A percentile compares a stretch with the other conserved stretches of the same genome.
Evolutionary conservation across 2,113 vertebrate species (phyloP).

Genomic region (Anolis sagrei): DNA sequence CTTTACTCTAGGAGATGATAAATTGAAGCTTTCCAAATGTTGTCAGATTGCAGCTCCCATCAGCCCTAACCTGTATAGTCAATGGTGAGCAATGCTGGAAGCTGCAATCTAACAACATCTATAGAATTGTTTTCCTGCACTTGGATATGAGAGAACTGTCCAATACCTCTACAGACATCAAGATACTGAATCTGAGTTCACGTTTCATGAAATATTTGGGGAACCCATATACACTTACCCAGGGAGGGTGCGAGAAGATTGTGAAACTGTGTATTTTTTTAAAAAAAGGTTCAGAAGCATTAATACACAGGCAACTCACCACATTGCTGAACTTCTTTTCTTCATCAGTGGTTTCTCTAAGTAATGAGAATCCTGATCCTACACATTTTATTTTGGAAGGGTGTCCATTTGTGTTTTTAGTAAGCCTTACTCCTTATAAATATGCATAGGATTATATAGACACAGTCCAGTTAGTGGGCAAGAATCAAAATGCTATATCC

Average conservation of each 20-base stretch:
- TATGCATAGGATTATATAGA: not conserved
- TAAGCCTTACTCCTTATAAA: not conserved
- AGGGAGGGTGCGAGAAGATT: no score
- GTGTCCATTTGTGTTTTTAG: not conserved
- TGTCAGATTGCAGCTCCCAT: no score
- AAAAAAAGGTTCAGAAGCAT: not conserved
- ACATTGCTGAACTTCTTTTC: not conserved
- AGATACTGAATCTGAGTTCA: not conserved
- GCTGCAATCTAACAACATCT: no score
- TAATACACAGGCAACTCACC: not conserved
- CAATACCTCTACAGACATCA: not conserved
- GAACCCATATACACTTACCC: not conserved
- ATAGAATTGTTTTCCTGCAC: no score
- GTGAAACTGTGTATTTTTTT: not conserved
- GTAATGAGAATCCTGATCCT: not conserved
- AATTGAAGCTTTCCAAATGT: no score
- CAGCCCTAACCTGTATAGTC: no score
- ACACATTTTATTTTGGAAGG: no score
- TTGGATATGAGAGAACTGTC: no score
- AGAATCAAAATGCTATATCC: not conserved
- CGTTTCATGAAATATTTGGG: not conserved
- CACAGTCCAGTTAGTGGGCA: not conserved
- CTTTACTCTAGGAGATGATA: no score
- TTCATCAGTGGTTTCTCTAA: not conserved
- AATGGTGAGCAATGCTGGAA: no score